These are phyloP conservation scores for Epirrhoe alternata DNA, from an alignment of 2,888 invertebrate species.

Conservation along the genomic window DNA sequence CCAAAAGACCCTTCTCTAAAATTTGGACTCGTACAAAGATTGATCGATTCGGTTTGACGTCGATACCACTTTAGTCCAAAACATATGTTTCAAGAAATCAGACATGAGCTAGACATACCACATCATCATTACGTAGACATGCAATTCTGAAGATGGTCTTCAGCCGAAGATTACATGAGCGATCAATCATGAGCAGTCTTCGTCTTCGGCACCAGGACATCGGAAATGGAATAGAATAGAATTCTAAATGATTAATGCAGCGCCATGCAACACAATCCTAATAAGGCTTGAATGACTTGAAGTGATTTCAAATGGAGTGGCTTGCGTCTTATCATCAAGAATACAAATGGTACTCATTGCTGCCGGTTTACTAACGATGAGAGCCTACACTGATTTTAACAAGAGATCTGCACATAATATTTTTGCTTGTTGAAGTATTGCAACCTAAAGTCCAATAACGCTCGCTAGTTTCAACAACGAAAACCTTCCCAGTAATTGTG, in stretches of 20 bases:
- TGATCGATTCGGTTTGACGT: too few species aligned
- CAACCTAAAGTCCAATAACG: neutral
- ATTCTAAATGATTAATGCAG: too few species aligned
- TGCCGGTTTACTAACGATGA: neutral
- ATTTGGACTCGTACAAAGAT: too few species aligned
- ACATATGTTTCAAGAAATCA: neutral
- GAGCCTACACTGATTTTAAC: neutral
- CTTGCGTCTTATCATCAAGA: neutral
- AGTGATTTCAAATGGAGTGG: neutral
- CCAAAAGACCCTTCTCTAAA: too few species aligned
- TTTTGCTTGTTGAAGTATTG: neutral
- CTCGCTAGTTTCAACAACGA: neutral
- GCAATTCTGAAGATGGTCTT: too few species aligned
- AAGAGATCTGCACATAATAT: neutral
- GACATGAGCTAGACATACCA: neutral
- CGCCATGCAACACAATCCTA: neutral
- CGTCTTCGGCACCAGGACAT: too few species aligned
- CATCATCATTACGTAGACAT: too few species aligned
- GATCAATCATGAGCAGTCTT: too few species aligned
- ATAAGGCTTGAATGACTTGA: neutral
- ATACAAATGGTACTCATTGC: neutral
- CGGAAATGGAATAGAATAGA: too few species aligned
- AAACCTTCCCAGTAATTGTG: neutral
- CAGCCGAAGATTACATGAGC: too few species aligned
- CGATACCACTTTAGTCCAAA: too few species aligned